Evolutionary conservation across 2,113 vertebrate species (phyloP), one percentile per base, ranked within the genome.

Genomic region (Thunnus thynnus): DNA sequence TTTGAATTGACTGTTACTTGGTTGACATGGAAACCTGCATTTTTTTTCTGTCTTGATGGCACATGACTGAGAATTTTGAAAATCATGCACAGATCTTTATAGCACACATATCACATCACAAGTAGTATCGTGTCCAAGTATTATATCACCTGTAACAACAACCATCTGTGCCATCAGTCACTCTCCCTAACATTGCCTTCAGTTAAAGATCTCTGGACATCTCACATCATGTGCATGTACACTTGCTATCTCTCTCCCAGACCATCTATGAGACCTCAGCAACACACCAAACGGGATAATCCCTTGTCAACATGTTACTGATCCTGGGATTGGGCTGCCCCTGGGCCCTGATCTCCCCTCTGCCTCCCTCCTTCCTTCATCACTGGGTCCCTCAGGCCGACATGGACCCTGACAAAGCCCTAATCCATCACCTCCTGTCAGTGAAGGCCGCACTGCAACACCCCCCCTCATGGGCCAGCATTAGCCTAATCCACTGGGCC

Each of bases 401-500:
- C 90, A 92, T 88, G 81, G 86, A 75, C 91, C 81, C 80, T 88
- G 91, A 93, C 90, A 93, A 94, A 92, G 86, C 86, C 93, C 88
- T 96, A 96, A 95, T 95, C 94, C 92, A 95, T 95, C 94, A 94
- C 78, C 91, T 94, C 92, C 94, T 92, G 92, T 95, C 95, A 96
- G 85, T 82, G 89, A 93, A 84, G 91, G 93, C 94, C 82, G 85
- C 89, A 90, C 92, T 89, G 91, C 84, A 92, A 85, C 89, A 64
- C 82, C 83, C 77, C 76, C 76, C 85, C 91, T 86, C 85, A 80
- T 83, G 84, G 92, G 72, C 92, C 84, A 68, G 84, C 91, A 95
- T 97, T 96, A 96, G 91, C 95, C 94, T 97, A 96, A 97, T 96
- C 95, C 95, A 94, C 79, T 89, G 94, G 94, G 80, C 92, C 73